Evolutionary conservation across 1,140 invertebrate species (phyloP).

Genomic region (Steinernema khuongi): DNA sequence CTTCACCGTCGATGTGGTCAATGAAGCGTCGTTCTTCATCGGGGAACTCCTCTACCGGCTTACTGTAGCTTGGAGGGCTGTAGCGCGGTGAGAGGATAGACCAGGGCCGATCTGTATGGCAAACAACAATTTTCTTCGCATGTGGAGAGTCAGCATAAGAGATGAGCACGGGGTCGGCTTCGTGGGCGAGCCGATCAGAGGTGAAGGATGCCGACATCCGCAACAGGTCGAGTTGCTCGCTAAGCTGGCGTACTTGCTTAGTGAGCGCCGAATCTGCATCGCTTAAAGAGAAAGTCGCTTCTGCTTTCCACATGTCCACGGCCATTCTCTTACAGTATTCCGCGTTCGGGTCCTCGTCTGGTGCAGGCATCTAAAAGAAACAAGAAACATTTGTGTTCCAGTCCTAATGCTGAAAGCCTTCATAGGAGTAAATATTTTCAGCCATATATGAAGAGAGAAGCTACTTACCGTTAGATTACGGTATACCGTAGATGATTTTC

Average conservation of each 20-base stretch:
- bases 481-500: constrained; percentile 39
- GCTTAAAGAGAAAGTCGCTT: neutral
- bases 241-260: neutral
- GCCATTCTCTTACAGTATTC: neutral
- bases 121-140: neutral
- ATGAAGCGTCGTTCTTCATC: constrained; percentile 27
- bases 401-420: no score
- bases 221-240: neutral
- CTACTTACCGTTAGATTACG: constrained; percentile 42
- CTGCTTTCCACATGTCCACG: neutral
- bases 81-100: constrained; percentile 29
- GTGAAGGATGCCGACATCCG: neutral
- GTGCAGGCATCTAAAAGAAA: neutral
- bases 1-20: constrained; percentile 11
- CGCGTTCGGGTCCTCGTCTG: neutral
- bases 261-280: neutral
- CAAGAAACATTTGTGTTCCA: no score
- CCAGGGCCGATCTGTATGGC: constrained; percentile 20
- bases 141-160: neutral
- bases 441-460: neutral
- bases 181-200: neutral
- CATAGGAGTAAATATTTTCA: neutral
- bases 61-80: constrained; percentile 37
- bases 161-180: neutral
- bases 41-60: constrained; percentile 30